Evolutionary conservation across 2,113 vertebrate species (phyloP), one percentile per base, ranked within the genome.

Genomic region (Cynopterus brachyotis): DNA sequence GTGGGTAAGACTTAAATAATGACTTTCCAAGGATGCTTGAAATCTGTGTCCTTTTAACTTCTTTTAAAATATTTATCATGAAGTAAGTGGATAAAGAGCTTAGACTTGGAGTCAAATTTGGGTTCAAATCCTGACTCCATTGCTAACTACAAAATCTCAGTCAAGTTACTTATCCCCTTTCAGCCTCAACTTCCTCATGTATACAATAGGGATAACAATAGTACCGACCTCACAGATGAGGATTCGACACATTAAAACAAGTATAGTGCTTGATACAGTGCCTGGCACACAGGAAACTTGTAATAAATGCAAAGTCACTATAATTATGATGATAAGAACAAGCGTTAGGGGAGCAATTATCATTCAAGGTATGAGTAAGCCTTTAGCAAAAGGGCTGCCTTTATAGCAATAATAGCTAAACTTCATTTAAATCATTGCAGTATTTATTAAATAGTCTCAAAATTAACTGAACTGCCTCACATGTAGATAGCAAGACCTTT

Each of bases 381-480:
- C 42, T 94, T 85, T 32, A 84, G 87, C 57, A 90, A 80, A 91
- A 93, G 92, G 57, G n/a, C 45, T 82, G 32, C 37, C 86, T 59
- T 37, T 64, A 91, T 28, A 50, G 28, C n/a, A 40, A 47, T 40
- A 40, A 78, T 26, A 89, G 47, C 40, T 81, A 47, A 59, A 75
- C 50, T 75, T 67, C n/a, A 76, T 53, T 91, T 55, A 70, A 59
- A 80, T 95, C 70, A 42, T 6, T 35, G 6, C 11, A 13, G n/a
- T n/a, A 90, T 57, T 72, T 69, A 86, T 50, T 67, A 72, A 3
- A 66, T 1, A 45, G 79, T 37, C 70, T 95, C 89, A 70, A 90
- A 88, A 59, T 2, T 16, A 60, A 42, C 73, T 67, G 9, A 62
- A 66, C 24, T 67, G n/a, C 1, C 20, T 24, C 17, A 1, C 2